phyloP scores from a whole-genome alignment of 2,797 vertebrate genomes.

The Coracias cyanogaster region DNA sequence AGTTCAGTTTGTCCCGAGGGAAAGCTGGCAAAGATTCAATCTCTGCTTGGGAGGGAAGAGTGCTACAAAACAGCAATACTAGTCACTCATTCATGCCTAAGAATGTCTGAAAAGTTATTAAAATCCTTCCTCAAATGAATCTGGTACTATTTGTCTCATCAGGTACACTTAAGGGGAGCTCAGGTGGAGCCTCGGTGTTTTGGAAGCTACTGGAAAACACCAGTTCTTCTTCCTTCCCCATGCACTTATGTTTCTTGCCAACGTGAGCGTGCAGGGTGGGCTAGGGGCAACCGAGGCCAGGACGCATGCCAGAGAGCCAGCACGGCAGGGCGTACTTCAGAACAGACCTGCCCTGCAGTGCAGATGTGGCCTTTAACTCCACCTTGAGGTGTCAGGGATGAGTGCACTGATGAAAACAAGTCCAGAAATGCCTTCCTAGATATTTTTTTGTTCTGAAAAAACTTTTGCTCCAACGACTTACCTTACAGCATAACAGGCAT shows the following conservation, averaged over 20 bases:
- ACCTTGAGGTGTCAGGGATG: neutral
- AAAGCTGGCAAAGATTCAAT: conserved; percentile 79
- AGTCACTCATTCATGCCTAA: neutral
- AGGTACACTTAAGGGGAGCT: neutral
- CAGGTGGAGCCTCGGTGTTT: neutral
- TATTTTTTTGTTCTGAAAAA: neutral
- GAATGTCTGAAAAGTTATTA: neutral
- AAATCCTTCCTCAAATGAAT: neutral
- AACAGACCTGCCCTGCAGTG: neutral
- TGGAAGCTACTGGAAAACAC: neutral
- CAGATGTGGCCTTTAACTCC: neutral
- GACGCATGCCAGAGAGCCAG: neutral
- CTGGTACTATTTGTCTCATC: neutral
- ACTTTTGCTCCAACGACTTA: conserved; percentile 6
- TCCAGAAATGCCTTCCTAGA: neutral
- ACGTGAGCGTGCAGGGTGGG: fast-evolving
- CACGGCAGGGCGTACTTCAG: fast-evolving
- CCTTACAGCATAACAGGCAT: conserved; percentile 76
- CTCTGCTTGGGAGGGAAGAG: conserved; percentile 77
- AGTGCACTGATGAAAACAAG: neutral
- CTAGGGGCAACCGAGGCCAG: neutral
- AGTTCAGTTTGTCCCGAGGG: conserved; percentile 77
- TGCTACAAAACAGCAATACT: conserved; percentile 68
- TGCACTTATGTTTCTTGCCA: neutral
- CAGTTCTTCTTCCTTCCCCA: neutral